Evolutionary conservation across 2,113 vertebrate genomes (phyloP).

Genomic region (Cynocephalus volans): DNA sequence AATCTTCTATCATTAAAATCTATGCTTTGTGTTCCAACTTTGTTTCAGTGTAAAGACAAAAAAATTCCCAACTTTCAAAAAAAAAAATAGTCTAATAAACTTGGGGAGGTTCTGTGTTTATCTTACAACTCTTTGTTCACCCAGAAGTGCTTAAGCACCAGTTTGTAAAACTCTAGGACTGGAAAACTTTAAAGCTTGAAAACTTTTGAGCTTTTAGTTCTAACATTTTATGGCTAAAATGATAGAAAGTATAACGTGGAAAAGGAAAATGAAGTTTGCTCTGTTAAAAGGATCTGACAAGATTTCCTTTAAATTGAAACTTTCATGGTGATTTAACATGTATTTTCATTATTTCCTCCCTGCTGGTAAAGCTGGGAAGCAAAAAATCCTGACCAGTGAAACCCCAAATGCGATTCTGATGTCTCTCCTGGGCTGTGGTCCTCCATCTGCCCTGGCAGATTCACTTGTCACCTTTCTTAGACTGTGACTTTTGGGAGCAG

Average conservation of each 20-base stretch:
- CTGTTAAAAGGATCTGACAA: neutral
- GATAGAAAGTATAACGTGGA: neutral
- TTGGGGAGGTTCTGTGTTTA: neutral
- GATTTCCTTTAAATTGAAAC: neutral
- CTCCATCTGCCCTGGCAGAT: neutral
- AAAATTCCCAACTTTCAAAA: neutral
- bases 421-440: neutral
- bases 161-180: neutral
- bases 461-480: neutral
- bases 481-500: neutral
- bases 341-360: no score
- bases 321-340: accelerated
- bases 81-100: neutral
- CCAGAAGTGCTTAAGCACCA: neutral
- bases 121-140: neutral
- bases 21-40: neutral
- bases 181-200: neutral
- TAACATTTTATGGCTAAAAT: neutral
- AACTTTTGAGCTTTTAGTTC: neutral
- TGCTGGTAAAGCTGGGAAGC: neutral
- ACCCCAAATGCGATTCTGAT: no score
- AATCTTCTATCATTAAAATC: neutral
- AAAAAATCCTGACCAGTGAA: neutral
- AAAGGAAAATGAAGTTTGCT: neutral
- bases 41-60: neutral